Percentiles rank a stretch among this genome's conserved stretches.
These are phyloP conservation scores for Calosoma granatense DNA, from an alignment of 1,140 invertebrate species.

Conservation along the genomic window DNA sequence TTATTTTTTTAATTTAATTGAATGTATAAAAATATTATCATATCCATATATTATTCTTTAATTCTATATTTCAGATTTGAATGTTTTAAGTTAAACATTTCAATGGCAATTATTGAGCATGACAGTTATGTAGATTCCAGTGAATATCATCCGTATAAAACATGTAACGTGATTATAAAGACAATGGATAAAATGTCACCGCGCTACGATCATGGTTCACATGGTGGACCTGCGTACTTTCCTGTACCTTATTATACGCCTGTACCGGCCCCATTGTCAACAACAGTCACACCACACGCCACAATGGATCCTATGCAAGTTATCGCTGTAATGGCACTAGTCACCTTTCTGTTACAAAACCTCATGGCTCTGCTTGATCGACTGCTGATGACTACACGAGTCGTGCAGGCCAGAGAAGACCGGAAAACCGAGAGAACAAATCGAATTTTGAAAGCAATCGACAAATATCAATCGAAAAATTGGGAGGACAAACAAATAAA, in stretches of 20 bases:
- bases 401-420: constrained; percentile 17
- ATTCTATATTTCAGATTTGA: background rate
- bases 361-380: constrained; percentile 35
- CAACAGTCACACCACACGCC: too few species aligned
- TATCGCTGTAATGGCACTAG: constrained; percentile 36
- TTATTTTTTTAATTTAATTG: too few species aligned
- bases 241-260: background rate
- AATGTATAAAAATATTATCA: too few species aligned
- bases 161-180: constrained; percentile 11
- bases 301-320: constrained; percentile 37
- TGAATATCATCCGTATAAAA: background rate
- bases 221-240: background rate
- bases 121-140: too few species aligned
- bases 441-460: constrained; percentile 25
- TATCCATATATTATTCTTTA: too few species aligned
- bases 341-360: constrained; percentile 37
- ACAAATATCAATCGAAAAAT: constrained; percentile 13
- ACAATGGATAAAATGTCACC: constrained; percentile 8
- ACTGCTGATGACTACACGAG: constrained; percentile 29
- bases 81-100: background rate
- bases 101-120: background rate
- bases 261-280: background rate
- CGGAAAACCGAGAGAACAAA: constrained; percentile 15
- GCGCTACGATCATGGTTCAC: constrained; percentile 1
- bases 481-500: constrained; percentile 11